phyloP scores from a whole-genome alignment of 1,140 invertebrate genomes.

The Augochlora pura region DNA sequence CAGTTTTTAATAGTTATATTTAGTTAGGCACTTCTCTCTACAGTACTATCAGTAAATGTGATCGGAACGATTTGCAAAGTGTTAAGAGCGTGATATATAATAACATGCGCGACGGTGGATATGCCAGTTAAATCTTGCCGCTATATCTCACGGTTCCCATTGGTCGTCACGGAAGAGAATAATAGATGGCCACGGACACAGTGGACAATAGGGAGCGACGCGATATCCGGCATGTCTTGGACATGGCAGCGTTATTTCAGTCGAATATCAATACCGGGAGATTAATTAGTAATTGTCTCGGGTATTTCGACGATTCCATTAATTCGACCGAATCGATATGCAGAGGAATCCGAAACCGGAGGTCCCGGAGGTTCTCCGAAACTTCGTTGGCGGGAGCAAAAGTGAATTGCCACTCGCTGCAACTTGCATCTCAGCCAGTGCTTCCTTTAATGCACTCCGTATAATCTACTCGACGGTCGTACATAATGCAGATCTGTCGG shows the following conservation, averaged over 20 bases:
- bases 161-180: slow-evolving; percentile 13
- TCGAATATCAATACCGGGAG: not conserved
- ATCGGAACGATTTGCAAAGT: too few relatives aligned
- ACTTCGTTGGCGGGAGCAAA: not conserved
- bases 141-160: not conserved
- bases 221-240: not conserved
- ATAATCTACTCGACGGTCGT: slow-evolving; percentile 49
- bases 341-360: not conserved
- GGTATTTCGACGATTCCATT: slow-evolving; percentile 26
- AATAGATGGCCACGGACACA: not conserved
- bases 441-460: slow-evolving; percentile 16
- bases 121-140: not conserved
- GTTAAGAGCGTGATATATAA: too few relatives aligned
- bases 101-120: too few relatives aligned
- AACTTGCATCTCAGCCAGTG: not conserved
- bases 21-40: too few relatives aligned
- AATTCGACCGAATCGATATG: slow-evolving; percentile 16
- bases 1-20: too few relatives aligned
- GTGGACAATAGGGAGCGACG: not conserved
- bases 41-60: too few relatives aligned
- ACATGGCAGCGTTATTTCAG: not conserved
- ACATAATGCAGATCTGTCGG: slow-evolving; percentile 43
- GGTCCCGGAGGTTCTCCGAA: not conserved
- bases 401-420: not conserved
- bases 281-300: slow-evolving; percentile 26